Evolutionary conservation across 2,888 invertebrate species (phyloP).

Genomic region (Iselma pallidipennis): DNA sequence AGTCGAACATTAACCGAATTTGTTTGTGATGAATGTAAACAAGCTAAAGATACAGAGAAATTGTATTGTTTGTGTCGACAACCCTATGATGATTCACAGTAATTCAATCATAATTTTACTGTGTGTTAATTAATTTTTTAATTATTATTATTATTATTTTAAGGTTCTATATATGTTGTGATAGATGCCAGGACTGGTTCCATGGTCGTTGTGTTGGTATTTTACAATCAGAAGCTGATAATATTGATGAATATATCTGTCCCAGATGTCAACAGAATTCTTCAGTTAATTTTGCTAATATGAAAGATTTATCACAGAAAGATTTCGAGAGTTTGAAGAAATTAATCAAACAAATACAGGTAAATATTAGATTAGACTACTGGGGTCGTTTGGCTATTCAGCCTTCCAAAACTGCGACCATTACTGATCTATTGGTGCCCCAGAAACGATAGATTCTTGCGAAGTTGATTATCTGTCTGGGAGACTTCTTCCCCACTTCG

Average conservation of each 20-base stretch:
- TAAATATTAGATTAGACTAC: too few relatives aligned
- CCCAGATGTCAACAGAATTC: conserved; percentile 93
- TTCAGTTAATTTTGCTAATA: conserved; percentile 86
- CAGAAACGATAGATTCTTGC: too few relatives aligned
- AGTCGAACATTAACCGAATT: conserved; percentile 90
- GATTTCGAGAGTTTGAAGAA: conserved; percentile 84
- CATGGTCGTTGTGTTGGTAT: conserved; percentile 97
- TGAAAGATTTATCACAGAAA: conserved; percentile 77
- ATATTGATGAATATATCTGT: conserved; percentile 95
- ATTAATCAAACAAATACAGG: conserved; percentile 87
- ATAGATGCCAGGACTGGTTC: conserved; percentile 99
- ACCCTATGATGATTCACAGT: conserved; percentile 97
- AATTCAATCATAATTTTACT: conserved; percentile 31
- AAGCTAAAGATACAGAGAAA: conserved; percentile 86
- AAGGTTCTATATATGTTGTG: conserved; percentile 98
- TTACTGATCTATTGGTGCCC: too few relatives aligned
- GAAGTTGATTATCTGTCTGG: too few relatives aligned
- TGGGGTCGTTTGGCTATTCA: too few relatives aligned
- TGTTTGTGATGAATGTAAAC: conserved; percentile 83
- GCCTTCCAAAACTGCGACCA: too few relatives aligned
- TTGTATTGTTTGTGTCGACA: conserved; percentile 95
- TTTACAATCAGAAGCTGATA: conserved; percentile 89
- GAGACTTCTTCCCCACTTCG: too few relatives aligned
- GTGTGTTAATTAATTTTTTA: neutral
- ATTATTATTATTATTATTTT: conserved; percentile 11